These are phyloP conservation scores for Holocentrus rufus DNA, from an alignment of 2,797 vertebrate species.

Conservation along the genomic window DNA sequence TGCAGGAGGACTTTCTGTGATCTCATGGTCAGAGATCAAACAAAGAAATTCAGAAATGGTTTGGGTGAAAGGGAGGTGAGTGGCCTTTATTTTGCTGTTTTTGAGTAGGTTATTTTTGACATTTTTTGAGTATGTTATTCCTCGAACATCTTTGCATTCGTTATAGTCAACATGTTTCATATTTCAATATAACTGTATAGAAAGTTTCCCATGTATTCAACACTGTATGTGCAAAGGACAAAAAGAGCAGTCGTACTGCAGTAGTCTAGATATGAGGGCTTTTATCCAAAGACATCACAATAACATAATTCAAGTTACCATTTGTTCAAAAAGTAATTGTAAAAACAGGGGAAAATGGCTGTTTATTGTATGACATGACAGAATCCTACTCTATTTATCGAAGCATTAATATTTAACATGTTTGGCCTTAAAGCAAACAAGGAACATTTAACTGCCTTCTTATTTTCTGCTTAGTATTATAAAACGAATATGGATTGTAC, in stretches of 20 bases:
- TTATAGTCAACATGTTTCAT: not conserved
- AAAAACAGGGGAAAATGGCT: too few species aligned
- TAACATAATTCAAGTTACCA: not conserved
- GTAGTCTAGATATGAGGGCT: not conserved
- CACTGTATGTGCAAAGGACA: not conserved
- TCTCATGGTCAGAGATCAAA: slow-evolving; percentile 63
- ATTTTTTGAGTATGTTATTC: not conserved
- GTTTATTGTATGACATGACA: not conserved
- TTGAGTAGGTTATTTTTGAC: too few species aligned
- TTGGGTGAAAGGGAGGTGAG: slow-evolving; percentile 46
- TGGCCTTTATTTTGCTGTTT: not conserved
- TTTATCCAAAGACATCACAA: not conserved
- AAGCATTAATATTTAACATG: slow-evolving; percentile 62
- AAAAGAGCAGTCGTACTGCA: not conserved
- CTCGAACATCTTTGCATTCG: not conserved
- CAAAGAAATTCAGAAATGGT: slow-evolving; percentile 18
- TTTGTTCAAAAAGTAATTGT: too few species aligned
- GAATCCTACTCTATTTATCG: slow-evolving; percentile 25
- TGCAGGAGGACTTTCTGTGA: slow-evolving; percentile 48
- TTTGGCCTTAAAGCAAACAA: slow-evolving; percentile 47
- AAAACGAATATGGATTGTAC: not conserved
- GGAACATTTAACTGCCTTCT: slow-evolving; percentile 19
- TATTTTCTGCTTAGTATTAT: slow-evolving; percentile 1
- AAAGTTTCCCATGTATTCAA: not conserved
- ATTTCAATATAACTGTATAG: not conserved